Percentiles rank a stretch among this genome's conserved stretches.
phyloP scores from a whole-genome alignment of 2,888 invertebrate species.

The Poecilobothrus nobilitatus region DNA sequence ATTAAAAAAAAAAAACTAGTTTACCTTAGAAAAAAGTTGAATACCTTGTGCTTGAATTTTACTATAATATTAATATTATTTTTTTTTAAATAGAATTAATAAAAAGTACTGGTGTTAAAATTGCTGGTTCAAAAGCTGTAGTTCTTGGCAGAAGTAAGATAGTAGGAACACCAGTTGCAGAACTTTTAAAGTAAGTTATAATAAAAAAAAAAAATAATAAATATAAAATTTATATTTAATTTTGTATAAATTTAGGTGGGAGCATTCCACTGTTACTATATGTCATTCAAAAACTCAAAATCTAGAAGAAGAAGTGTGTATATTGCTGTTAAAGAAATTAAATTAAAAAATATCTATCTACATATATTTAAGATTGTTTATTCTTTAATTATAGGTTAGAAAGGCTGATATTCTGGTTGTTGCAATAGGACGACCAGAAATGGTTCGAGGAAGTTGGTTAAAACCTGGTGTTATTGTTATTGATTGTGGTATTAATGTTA shows the following conservation, averaged over 20 bases:
- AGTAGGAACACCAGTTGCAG: constrained; percentile 91
- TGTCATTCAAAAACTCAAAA: constrained; percentile 92
- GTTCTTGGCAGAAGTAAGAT: constrained; percentile 96
- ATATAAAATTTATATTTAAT: no score
- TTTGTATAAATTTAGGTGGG: constrained; percentile 51
- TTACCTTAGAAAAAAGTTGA: not conserved
- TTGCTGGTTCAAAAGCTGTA: constrained; percentile 79
- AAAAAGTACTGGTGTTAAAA: constrained; percentile 64
- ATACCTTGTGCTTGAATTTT: not conserved
- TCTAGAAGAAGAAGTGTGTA: constrained; percentile 65
- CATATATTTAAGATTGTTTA: not conserved
- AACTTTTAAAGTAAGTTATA: constrained; percentile 60
- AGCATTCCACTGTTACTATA: constrained; percentile 92
- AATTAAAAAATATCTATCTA: not conserved
- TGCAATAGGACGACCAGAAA: constrained; percentile 80
- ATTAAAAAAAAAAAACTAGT: no score
- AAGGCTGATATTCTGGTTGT: constrained; percentile 95
- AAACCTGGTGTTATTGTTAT: constrained; percentile 97
- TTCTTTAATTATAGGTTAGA: constrained; percentile 47
- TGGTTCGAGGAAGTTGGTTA: constrained; percentile 92
- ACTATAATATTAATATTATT: not conserved
- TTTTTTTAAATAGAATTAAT: constrained; percentile 49
- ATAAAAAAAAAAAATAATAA: not conserved
- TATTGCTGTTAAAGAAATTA: constrained; percentile 11
- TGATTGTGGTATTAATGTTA: constrained; percentile 94